These are phyloP conservation scores for Caenorhabditis tropicalis DNA, from an alignment of 1,140 invertebrate species.

Conservation along the genomic window DNA sequence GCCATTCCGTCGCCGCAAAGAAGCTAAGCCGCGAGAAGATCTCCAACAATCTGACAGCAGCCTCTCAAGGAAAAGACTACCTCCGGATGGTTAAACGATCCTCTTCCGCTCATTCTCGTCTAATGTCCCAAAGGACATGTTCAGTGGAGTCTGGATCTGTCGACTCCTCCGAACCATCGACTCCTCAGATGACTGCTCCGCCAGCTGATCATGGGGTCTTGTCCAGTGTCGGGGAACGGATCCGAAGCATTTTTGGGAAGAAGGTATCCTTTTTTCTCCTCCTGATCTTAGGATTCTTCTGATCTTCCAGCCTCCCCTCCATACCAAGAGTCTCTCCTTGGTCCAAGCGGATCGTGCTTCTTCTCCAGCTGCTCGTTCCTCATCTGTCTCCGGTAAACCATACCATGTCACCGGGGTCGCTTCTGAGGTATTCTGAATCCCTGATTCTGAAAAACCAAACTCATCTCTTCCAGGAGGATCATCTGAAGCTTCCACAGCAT, in stretches of 20 bases:
- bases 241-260: constrained; percentile 19
- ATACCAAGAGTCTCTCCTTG: neutral
- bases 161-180: neutral
- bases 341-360: neutral
- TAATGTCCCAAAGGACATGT: constrained; percentile 8
- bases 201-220: constrained; percentile 7
- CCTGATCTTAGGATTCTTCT: neutral
- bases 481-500: constrained; percentile 12
- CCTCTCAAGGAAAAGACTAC: neutral
- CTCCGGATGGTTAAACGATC: neutral
- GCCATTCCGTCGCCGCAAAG: neutral
- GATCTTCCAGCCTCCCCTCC: neutral
- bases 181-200: neutral
- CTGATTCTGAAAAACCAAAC: neutral
- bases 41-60: constrained; percentile 9
- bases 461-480: neutral
- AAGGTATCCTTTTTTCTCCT: neutral
- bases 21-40: constrained; percentile 28
- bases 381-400: neutral
- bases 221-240: constrained; percentile 8
- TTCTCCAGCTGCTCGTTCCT: neutral
- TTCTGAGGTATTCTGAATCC: neutral
- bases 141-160: neutral
- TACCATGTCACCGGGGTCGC: neutral
- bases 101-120: neutral